Evolutionary conservation across 1,140 invertebrate species (phyloP).

Genomic region (Andrena cerasifolii): DNA sequence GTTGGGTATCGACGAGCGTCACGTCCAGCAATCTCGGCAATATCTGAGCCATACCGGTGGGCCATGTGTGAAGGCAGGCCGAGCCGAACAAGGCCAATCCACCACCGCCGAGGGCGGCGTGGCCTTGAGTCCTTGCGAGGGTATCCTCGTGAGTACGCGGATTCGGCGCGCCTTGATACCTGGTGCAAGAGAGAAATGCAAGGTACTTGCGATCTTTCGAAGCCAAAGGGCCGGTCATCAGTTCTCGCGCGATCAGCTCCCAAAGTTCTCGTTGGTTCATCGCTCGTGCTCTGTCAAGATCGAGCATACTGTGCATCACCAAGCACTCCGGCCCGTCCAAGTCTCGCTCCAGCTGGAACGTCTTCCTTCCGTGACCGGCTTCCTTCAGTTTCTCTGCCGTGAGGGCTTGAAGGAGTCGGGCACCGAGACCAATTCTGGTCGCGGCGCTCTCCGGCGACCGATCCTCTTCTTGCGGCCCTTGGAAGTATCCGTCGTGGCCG

Average conservation of each 20-base stretch:
- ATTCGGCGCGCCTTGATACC: slow-evolving; percentile 86
- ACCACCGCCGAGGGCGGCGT: slow-evolving; percentile 94
- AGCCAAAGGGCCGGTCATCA: slow-evolving; percentile 87
- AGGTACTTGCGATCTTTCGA: slow-evolving; percentile 91
- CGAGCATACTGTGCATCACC: slow-evolving; percentile 88
- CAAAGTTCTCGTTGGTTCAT: slow-evolving; percentile 92
- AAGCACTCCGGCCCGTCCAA: slow-evolving; percentile 85
- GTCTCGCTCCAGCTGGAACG: slow-evolving; percentile 90
- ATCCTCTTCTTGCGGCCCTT: slow-evolving; percentile 86
- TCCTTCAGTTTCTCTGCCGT: slow-evolving; percentile 94
- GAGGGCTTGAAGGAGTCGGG: slow-evolving; percentile 92
- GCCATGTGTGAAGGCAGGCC: slow-evolving; percentile 96
- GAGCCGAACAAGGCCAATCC: slow-evolving; percentile 95
- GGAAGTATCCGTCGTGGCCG: slow-evolving; percentile 89
- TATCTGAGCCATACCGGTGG: slow-evolving; percentile 86
- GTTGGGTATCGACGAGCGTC: slow-evolving; percentile 86
- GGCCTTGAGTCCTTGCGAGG: slow-evolving; percentile 89
- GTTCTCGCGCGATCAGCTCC: slow-evolving; percentile 91
- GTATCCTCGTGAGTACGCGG: slow-evolving; percentile 88
- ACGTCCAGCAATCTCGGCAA: slow-evolving; percentile 84
- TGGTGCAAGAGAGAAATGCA: slow-evolving; percentile 94
- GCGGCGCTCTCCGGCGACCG: slow-evolving; percentile 89
- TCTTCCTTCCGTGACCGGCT: slow-evolving; percentile 89
- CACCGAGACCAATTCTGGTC: slow-evolving; percentile 89
- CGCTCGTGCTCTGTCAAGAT: slow-evolving; percentile 86